Percentiles rank a stretch among this genome's conserved stretches.
phyloP scores from a whole-genome alignment of 2,113 vertebrate species.

The Mormyrus lacerda region DNA sequence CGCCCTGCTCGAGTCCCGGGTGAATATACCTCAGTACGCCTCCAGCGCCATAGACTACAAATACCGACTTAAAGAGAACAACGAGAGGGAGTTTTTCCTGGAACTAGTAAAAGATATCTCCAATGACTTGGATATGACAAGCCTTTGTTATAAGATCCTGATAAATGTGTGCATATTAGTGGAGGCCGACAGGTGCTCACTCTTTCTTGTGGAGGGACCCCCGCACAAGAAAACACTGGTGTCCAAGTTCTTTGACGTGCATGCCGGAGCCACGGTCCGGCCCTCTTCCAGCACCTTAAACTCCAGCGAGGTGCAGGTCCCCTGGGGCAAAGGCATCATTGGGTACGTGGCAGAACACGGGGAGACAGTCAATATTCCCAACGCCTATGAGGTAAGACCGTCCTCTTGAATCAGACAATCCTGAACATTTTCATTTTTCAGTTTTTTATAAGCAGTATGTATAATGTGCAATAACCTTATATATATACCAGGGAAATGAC shows the following conservation, averaged over 20 bases:
- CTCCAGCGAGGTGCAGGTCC: constrained; percentile 65
- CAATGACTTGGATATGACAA: constrained; percentile 64
- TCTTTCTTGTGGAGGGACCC: constrained; percentile 66
- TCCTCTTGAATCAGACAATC: not conserved
- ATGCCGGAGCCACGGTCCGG: constrained; percentile 62
- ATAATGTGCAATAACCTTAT: not conserved
- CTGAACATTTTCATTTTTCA: not conserved
- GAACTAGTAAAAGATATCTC: constrained; percentile 69
- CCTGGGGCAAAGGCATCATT: constrained; percentile 68
- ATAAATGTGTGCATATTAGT: constrained; percentile 68
- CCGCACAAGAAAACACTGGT: constrained; percentile 64
- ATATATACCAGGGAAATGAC: not conserved
- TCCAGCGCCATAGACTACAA: constrained; percentile 68
- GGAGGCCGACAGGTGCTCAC: constrained; percentile 65
- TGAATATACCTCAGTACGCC: constrained; percentile 63
- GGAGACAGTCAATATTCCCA: constrained; percentile 65
- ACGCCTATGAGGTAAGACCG: constrained; percentile 61
- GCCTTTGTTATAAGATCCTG: constrained; percentile 66
- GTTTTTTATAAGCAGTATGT: not conserved
- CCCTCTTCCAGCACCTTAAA: constrained; percentile 56
- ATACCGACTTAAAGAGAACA: constrained; percentile 60
- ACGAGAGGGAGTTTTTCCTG: constrained; percentile 66
- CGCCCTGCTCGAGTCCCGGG: constrained; percentile 65
- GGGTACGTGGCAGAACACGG: constrained; percentile 70
- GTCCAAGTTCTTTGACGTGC: constrained; percentile 68